Evolutionary conservation across 2,888 invertebrate species (phyloP).

Genomic region (Xylota sylvarum): DNA sequence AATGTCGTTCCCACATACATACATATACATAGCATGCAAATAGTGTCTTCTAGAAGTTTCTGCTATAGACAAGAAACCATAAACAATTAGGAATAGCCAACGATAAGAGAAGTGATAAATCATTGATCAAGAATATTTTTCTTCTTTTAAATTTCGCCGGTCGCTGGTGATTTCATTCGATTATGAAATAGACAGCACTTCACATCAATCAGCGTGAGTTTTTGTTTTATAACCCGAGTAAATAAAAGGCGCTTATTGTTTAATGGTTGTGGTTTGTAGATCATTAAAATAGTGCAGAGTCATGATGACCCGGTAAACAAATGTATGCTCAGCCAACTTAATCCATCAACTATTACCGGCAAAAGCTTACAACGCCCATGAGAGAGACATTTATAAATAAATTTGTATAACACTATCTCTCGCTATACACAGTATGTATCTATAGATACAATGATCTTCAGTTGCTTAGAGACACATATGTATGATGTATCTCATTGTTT

Average conservation of each 20-base stretch:
- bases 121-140: background rate
- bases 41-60: background rate
- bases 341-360: background rate
- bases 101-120: slow-evolving; percentile 9
- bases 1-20: no score
- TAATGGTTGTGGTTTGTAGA: background rate
- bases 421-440: no score
- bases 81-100: background rate
- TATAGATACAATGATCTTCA: background rate
- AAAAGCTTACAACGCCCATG: background rate
- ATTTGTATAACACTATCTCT: background rate
- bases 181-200: slow-evolving; percentile 3
- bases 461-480: no score
- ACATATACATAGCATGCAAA: background rate
- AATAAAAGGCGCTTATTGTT: background rate
- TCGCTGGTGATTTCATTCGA: background rate
- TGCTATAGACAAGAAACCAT: background rate
- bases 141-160: background rate
- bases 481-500: background rate
- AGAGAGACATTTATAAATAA: background rate
- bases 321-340: background rate
- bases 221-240: background rate
- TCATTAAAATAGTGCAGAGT: background rate
- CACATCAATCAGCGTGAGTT: background rate
- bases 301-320: background rate